Evolutionary conservation across 2,797 vertebrate species (phyloP).

Genomic region (Brachymystax lenok): DNA sequence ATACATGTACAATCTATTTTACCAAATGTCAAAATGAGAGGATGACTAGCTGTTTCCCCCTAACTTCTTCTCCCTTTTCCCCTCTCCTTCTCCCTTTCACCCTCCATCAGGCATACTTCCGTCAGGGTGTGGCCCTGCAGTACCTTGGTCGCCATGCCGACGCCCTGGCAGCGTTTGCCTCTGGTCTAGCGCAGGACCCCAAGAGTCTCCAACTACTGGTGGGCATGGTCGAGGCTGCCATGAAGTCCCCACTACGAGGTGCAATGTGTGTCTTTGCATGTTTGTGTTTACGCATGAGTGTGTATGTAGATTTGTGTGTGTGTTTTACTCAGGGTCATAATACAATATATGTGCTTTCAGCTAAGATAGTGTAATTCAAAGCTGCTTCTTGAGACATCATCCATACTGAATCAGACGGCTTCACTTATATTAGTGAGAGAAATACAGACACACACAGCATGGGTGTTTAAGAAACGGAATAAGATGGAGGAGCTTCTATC

Average conservation of each 20-base stretch:
- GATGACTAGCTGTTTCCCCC: constrained; percentile 12
- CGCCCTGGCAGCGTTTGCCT: constrained; percentile 97
- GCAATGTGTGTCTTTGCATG: not conserved
- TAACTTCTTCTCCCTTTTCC: too few relatives aligned
- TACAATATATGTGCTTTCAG: not conserved
- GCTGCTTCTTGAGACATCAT: not conserved
- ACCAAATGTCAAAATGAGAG: not conserved
- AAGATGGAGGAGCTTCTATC: constrained; percentile 26
- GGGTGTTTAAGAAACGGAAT: not conserved
- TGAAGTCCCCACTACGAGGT: constrained; percentile 97
- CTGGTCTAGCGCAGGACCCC: constrained; percentile 96
- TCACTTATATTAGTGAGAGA: not conserved
- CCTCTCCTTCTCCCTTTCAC: not conserved
- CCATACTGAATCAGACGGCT: not conserved
- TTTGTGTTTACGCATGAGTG: too few relatives aligned
- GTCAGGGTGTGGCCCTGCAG: constrained; percentile 99
- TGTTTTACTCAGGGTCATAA: too few relatives aligned
- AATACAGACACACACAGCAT: not conserved
- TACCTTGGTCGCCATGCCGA: constrained; percentile 98
- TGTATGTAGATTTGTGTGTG: too few relatives aligned
- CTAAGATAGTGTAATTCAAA: not conserved
- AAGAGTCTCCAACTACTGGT: constrained; percentile 98
- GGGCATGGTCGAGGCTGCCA: constrained; percentile 97
- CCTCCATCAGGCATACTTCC: constrained; percentile 93
- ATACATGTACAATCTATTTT: not conserved